Evolutionary conservation across 2,113 vertebrate species (phyloP).

Genomic region (Corythoichthys haematopterus): DNA sequence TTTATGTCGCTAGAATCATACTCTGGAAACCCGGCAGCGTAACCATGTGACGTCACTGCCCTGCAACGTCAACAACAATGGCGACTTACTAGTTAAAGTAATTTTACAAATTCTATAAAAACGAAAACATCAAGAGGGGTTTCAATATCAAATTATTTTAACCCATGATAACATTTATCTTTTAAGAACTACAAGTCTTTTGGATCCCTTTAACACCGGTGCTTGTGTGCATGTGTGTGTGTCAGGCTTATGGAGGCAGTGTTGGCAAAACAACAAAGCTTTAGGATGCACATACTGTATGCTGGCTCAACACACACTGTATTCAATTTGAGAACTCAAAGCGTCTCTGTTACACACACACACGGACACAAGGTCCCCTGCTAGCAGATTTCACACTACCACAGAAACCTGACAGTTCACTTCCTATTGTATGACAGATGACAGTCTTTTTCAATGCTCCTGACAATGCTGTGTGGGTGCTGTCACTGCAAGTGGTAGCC

Average conservation of each 20-base stretch:
- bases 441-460: constrained; percentile 25
- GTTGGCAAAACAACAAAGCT: constrained; percentile 69
- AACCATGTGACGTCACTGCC: too few relatives aligned
- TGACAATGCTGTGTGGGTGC: constrained; percentile 46
- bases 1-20: too few relatives aligned
- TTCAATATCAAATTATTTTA: too few relatives aligned
- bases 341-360: constrained; percentile 30
- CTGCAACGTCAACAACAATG: too few relatives aligned
- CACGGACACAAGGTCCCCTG: constrained; percentile 32
- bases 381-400: constrained; percentile 57
- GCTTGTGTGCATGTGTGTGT: too few relatives aligned
- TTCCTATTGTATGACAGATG: constrained; percentile 45
- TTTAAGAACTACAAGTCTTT: too few relatives aligned
- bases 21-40: too few relatives aligned
- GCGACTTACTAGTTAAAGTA: too few relatives aligned
- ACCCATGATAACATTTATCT: too few relatives aligned
- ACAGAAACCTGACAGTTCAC: constrained; percentile 34
- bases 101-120: too few relatives aligned
- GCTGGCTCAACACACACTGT: constrained; percentile 53
- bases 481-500: constrained; percentile 26
- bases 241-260: constrained; percentile 55
- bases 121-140: too few relatives aligned
- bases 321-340: constrained; percentile 62
- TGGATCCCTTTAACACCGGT: too few relatives aligned
- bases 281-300: constrained; percentile 48